Percentiles rank a stretch among this genome's conserved stretches.
phyloP scores from a whole-genome alignment of 2,888 invertebrate species.

The Campaea margaritaria region DNA sequence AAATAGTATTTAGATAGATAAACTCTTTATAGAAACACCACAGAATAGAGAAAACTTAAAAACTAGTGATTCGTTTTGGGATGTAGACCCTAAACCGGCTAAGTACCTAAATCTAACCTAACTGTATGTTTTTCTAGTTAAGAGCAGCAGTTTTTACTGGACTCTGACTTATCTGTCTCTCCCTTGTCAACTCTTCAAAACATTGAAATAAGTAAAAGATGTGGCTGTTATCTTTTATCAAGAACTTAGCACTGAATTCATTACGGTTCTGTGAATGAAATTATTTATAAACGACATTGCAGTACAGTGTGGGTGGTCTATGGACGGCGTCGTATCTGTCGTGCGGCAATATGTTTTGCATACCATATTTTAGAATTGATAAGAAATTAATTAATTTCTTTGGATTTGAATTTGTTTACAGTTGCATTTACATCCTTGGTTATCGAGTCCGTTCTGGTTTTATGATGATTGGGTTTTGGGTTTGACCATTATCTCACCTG shows the following conservation, averaged over 20 bases:
- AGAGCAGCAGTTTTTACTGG: no score
- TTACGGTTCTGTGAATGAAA: slow-evolving; percentile 38
- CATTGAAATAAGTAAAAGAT: background rate
- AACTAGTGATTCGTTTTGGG: no score
- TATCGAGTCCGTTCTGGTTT: background rate
- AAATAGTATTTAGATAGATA: no score
- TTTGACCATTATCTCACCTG: no score
- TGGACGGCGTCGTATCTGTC: slow-evolving; percentile 36
- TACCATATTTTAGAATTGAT: slow-evolving; percentile 28
- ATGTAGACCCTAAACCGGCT: no score
- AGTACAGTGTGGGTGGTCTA: slow-evolving; percentile 41
- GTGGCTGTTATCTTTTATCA: slow-evolving; percentile 25
- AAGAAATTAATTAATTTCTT: slow-evolving; percentile 11
- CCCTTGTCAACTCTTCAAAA: background rate
- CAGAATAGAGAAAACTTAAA: no score
- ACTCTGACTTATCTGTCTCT: no score
- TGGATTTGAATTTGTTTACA: background rate
- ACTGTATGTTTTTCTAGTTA: no score
- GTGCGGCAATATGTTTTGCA: slow-evolving; percentile 33
- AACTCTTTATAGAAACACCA: no score
- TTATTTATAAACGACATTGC: slow-evolving; percentile 42
- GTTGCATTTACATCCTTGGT: background rate
- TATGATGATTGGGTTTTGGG: background rate
- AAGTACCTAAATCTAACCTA: no score
- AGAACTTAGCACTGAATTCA: slow-evolving; percentile 32